These are phyloP conservation scores for Heterodera carotae DNA, from an alignment of 1,140 invertebrate species.

Conservation along the genomic window DNA sequence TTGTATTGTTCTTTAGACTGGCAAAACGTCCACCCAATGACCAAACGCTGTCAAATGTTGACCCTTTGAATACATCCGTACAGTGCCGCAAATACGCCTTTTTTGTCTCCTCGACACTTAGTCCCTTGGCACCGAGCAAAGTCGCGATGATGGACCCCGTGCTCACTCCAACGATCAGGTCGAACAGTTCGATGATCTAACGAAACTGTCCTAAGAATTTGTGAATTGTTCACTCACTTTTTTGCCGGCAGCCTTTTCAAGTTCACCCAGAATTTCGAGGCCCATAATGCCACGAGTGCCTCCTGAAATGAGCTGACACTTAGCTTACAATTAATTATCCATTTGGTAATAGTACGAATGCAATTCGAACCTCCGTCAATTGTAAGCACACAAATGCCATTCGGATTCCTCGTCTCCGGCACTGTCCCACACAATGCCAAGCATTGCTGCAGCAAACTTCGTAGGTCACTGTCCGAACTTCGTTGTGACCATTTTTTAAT, in stretches of 20 bases:
- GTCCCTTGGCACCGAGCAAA: conserved; percentile 64
- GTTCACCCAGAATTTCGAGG: conserved; percentile 54
- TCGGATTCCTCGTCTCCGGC: conserved; percentile 72
- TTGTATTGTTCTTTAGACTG: conserved; percentile 87
- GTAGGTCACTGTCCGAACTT: background rate
- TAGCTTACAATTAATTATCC: background rate
- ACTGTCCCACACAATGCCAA: conserved; percentile 77
- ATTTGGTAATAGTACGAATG: background rate
- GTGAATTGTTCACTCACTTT: conserved; percentile 46
- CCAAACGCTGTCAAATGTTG: conserved; percentile 74
- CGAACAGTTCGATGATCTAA: conserved; percentile 72
- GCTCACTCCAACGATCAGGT: conserved; percentile 87
- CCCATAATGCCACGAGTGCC: conserved; percentile 71
- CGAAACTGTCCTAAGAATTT: no score
- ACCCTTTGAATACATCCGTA: conserved; percentile 54
- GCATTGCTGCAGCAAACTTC: conserved; percentile 24
- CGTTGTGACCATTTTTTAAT: background rate
- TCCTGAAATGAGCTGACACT: conserved; percentile 61
- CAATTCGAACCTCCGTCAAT: conserved; percentile 78
- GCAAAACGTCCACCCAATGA: conserved; percentile 75
- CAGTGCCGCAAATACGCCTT: conserved; percentile 59
- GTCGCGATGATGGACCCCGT: conserved; percentile 73
- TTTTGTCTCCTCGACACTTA: conserved; percentile 52
- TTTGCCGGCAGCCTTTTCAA: conserved; percentile 66
- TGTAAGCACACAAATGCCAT: conserved; percentile 79